A percentile compares a stretch with the other conserved stretches of the same genome.
phyloP scores from a whole-genome alignment of 1,140 invertebrate species.

The Panagrolaimus sp. region DNA sequence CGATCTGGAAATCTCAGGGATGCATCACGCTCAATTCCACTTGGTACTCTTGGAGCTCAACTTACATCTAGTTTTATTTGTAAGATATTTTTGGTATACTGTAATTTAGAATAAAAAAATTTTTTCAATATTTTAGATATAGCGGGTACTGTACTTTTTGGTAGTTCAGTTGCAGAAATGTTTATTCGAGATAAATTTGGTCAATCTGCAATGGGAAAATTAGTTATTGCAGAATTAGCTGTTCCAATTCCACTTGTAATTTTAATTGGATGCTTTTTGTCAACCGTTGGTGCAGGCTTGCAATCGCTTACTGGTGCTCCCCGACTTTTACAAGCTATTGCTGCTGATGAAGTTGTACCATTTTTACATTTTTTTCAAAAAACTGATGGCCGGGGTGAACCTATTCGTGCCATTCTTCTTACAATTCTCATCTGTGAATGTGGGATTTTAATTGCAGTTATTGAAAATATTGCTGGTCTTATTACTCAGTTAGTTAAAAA shows the following conservation, averaged over 20 bases:
- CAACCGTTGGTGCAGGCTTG: slow-evolving; percentile 93
- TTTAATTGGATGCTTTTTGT: slow-evolving; percentile 84
- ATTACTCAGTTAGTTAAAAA: slow-evolving; percentile 65
- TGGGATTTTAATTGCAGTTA: slow-evolving; percentile 75
- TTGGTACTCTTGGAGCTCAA: slow-evolving; percentile 92
- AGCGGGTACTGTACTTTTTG: slow-evolving; percentile 83
- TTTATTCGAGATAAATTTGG: slow-evolving; percentile 89
- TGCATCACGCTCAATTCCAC: slow-evolving; percentile 94
- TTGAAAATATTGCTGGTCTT: slow-evolving; percentile 64
- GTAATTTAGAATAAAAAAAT: neutral
- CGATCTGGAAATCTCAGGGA: slow-evolving; percentile 96
- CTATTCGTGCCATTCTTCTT: slow-evolving; percentile 83
- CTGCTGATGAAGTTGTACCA: slow-evolving; percentile 83
- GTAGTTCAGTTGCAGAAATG: slow-evolving; percentile 85
- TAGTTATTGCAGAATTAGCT: slow-evolving; percentile 91
- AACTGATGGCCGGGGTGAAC: slow-evolving; percentile 88
- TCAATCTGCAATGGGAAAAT: slow-evolving; percentile 66
- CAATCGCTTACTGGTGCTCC: slow-evolving; percentile 82
- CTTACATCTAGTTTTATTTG: slow-evolving; percentile 87
- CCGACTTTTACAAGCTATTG: slow-evolving; percentile 79
- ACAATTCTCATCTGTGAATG: slow-evolving; percentile 86
- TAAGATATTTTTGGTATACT: slow-evolving; percentile 60
- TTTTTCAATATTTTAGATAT: slow-evolving; percentile 67
- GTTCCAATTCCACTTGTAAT: slow-evolving; percentile 71
- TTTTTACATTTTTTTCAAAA: slow-evolving; percentile 83